These are phyloP conservation scores for Emys orbicularis DNA, from an alignment of 2,797 vertebrate species.

Conservation along the genomic window DNA sequence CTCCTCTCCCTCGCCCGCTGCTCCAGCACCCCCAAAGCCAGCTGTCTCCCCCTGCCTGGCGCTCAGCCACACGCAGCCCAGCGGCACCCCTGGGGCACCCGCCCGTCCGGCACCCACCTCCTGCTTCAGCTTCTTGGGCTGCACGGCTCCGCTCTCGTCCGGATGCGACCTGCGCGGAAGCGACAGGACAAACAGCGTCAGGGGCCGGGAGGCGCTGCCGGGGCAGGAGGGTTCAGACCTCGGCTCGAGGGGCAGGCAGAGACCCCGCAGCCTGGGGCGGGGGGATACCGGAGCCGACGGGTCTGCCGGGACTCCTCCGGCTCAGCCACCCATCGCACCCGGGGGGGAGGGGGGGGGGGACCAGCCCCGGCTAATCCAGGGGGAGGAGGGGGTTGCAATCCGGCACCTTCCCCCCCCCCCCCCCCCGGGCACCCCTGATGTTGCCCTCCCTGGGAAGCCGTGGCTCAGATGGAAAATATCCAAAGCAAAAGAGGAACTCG, in stretches of 20 bases:
- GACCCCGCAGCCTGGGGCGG: not conserved
- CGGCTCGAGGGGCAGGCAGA: not conserved
- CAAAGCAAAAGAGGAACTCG: not conserved
- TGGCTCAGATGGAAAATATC: not conserved
- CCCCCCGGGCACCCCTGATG: not conserved
- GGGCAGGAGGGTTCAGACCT: not conserved
- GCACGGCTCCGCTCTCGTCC: conserved; percentile 84
- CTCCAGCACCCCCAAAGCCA: rapidly evolving
- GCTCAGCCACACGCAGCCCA: not conserved
- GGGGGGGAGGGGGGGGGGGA: no score
- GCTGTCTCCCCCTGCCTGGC: no score
- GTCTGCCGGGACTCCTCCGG: no score
- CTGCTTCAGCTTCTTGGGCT: conserved; percentile 89
- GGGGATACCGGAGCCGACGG: not conserved
- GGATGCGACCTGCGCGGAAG: conserved; percentile 80
- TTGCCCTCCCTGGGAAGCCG: not conserved
- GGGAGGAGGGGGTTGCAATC: no score
- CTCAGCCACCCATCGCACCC: no score
- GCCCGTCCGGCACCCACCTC: conserved; percentile 83
- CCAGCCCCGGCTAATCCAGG: no score
- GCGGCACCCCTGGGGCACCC: rapidly evolving
- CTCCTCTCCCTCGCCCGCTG: not conserved
- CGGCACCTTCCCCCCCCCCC: no score
- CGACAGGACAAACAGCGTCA: conserved; percentile 10
- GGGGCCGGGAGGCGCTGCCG: rapidly evolving